Evolutionary conservation across 1,140 invertebrate genomes (phyloP).

Genomic region (Drosophila pallidifrons): DNA sequence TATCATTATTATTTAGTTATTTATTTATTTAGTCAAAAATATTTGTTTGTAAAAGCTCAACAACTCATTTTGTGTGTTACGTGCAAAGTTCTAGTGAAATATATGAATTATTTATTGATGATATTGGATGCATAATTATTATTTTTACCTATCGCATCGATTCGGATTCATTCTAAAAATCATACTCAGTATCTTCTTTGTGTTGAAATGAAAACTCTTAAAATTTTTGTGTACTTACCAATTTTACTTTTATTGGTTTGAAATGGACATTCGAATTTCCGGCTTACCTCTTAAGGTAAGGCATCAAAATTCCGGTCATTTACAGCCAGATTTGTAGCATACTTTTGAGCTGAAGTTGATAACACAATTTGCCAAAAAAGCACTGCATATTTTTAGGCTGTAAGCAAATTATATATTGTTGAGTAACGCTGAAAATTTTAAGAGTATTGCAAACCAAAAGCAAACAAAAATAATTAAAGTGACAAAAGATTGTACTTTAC

Average conservation of each 20-base stretch:
- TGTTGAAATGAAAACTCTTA: not conserved
- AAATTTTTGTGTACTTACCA: not conserved
- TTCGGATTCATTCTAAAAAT: too few species aligned
- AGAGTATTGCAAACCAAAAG: slow-evolving; percentile 3
- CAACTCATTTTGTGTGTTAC: slow-evolving; percentile 40
- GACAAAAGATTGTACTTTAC: slow-evolving; percentile 21
- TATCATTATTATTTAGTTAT: slow-evolving; percentile 61
- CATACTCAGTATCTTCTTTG: not conserved
- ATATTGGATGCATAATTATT: not conserved
- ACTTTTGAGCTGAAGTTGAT: slow-evolving; percentile 11
- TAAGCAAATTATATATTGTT: not conserved
- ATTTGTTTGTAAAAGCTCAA: slow-evolving; percentile 50
- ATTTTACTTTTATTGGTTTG: not conserved
- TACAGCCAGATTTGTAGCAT: not conserved
- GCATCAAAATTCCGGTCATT: not conserved
- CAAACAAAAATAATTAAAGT: slow-evolving; percentile 7
- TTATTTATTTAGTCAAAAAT: slow-evolving; percentile 68
- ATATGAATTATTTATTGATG: slow-evolving; percentile 77
- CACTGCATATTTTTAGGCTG: slow-evolving; percentile 37
- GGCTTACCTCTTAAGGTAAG: slow-evolving; percentile 1
- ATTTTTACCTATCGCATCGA: not conserved
- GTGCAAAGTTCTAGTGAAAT: slow-evolving; percentile 70
- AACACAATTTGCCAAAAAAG: not conserved
- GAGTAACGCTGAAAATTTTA: not conserved
- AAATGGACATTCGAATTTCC: not conserved